A percentile compares a stretch with the other conserved stretches of the same genome.
Evolutionary conservation across 2,888 invertebrate genomes (phyloP).

Genomic region (Troglohyphantes excavatus): DNA sequence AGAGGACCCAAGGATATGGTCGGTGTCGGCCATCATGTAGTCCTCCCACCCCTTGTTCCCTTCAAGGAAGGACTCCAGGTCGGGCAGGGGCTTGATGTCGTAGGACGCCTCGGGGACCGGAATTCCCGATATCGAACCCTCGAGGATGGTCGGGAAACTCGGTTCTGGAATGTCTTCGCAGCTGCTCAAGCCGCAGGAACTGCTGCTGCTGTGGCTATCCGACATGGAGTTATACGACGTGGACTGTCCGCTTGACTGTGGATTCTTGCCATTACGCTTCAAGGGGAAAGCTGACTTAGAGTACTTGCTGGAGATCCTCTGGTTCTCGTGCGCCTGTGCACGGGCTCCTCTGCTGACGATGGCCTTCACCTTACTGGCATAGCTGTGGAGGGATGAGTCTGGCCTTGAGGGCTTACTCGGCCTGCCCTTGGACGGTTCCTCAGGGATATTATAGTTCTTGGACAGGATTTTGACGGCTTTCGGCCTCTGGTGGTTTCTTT

Average conservation of each 20-base stretch:
- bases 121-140: no score
- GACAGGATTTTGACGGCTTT: constrained; percentile 37
- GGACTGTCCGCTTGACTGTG: background rate
- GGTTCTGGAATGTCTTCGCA: constrained; percentile 68
- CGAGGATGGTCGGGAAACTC: constrained; percentile 50
- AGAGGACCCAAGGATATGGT: constrained; percentile 43
- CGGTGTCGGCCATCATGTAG: constrained; percentile 22
- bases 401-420: no score
- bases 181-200: constrained; percentile 52
- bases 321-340: constrained; percentile 28
- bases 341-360: constrained; percentile 43
- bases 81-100: constrained; percentile 44
- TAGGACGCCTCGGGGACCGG: constrained; percentile 24
- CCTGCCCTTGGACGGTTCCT: background rate
- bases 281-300: constrained; percentile 44
- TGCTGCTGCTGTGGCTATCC: constrained; percentile 37
- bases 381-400: constrained; percentile 58
- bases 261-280: background rate
- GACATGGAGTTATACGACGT: constrained; percentile 45
- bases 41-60: constrained; percentile 47
- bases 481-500: constrained; percentile 16
- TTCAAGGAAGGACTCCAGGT: constrained; percentile 37
- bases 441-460: constrained; percentile 24
- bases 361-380: constrained; percentile 62
- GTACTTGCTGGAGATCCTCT: constrained; percentile 41